Evolutionary conservation across 2,113 vertebrate genomes (phyloP).

Genomic region (Colius striatus): DNA sequence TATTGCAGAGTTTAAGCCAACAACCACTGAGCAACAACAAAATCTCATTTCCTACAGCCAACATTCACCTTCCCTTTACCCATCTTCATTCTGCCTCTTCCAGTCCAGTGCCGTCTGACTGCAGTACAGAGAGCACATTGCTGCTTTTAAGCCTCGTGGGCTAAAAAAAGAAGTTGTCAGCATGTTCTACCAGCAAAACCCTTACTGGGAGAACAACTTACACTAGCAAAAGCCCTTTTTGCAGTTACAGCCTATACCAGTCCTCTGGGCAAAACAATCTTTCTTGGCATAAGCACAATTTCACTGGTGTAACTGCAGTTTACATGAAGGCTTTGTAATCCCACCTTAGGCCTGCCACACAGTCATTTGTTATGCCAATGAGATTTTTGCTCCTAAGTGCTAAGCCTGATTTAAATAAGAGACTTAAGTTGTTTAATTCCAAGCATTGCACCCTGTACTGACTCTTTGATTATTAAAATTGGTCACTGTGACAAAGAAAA

Average conservation of each 20-base stretch:
- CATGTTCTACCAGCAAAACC: not conserved
- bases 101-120: rapidly evolving
- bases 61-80: not conserved
- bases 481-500: not conserved
- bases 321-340: not conserved
- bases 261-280: not conserved
- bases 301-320: not conserved
- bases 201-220: not conserved
- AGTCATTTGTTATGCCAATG: not conserved
- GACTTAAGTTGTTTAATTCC: not conserved
- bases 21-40: not conserved
- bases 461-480: not conserved
- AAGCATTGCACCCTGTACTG: not conserved
- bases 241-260: not conserved
- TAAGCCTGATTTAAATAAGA: not conserved
- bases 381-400: not conserved
- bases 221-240: not conserved
- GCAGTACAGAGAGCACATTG: not conserved
- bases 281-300: not conserved
- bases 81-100: not conserved
- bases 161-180: not conserved
- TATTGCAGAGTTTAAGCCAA: not conserved
- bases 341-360: not conserved
- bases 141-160: not conserved
- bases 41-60: not conserved